Evolutionary conservation across 2,797 vertebrate species (phyloP).

Genomic region (Peromyscus attwateri): DNA sequence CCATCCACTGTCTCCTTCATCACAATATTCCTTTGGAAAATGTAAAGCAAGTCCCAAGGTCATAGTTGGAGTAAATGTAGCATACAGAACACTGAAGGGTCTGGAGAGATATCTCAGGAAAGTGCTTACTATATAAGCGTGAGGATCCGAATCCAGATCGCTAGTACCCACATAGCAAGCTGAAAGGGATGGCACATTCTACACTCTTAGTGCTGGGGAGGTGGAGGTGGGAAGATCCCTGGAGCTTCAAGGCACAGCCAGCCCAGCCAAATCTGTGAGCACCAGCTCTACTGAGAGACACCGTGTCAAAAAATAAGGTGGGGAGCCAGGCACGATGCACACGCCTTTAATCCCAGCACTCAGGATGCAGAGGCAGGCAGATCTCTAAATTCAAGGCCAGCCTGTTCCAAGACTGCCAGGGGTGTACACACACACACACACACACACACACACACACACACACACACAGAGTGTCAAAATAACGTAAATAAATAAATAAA

Average conservation of each 20-base stretch:
- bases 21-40: conserved; percentile 27
- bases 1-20: neutral
- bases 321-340: neutral
- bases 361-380: neutral
- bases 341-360: neutral
- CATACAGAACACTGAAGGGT: neutral
- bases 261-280: neutral
- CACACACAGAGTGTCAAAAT: no score
- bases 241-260: neutral
- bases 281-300: neutral
- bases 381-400: neutral
- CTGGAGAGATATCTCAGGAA: neutral
- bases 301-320: neutral
- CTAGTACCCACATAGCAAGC: neutral
- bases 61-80: neutral
- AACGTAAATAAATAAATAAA: neutral
- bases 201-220: neutral
- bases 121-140: neutral
- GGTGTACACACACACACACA: neutral
- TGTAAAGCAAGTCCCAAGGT: neutral
- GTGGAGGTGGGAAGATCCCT: neutral
- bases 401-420: neutral
- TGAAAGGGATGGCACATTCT: neutral
- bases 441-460: no score
- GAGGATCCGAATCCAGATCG: neutral